Base-by-base conservation (phyloP, 1,140 invertebrate genomes). In the Dendroctonus ponderosae region DNA sequence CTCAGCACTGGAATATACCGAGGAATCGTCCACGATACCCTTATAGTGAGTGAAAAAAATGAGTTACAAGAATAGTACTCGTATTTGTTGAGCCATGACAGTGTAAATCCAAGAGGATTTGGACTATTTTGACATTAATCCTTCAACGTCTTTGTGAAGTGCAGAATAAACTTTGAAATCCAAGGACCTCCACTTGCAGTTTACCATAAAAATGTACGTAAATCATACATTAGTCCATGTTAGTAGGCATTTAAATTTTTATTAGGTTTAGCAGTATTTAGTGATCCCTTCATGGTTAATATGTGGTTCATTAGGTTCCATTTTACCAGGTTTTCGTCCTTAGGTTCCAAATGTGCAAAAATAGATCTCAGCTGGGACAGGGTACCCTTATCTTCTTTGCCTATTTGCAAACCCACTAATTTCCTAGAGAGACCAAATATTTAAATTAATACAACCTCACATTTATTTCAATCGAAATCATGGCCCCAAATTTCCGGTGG, bases 11-110 rank as follows among this genome's bases (percentile, higher is more conserved):
- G 44, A 65, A 50, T 51, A 39, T 40, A 40, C 43, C 41, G 9
- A 42, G 48, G 49, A 62, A 61, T 51, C 26, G 57, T 44, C 43
- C 57, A 46, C 37, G 42, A 50, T 14, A 15, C 40, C 51, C 51
- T 14, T 61, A 42, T 8, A 69, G 62, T 50, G 66, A 70, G 68
- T 70, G 66, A 49, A 41, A 65, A 70, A 61, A 67, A 63, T 65
- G 61, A 70, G 48, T 70, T 69, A 69, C 39, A 48, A 64, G 68
- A 67, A 68, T 68, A 68, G 65, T 68, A 26, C 26, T 26, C 26
- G 26, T 26, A 70, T 69, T 70, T 67, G 70, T 71, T 67, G 61
- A 68, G 66, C 68, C 64, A 68, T 72, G 71, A 72, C 71, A 70
- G 68, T 68, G 61, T 70, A 68, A 70, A 66, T 62, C 70, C 37